Base-by-base conservation (phyloP, 2,888 invertebrate species). In the Nasonia oneida region DNA sequence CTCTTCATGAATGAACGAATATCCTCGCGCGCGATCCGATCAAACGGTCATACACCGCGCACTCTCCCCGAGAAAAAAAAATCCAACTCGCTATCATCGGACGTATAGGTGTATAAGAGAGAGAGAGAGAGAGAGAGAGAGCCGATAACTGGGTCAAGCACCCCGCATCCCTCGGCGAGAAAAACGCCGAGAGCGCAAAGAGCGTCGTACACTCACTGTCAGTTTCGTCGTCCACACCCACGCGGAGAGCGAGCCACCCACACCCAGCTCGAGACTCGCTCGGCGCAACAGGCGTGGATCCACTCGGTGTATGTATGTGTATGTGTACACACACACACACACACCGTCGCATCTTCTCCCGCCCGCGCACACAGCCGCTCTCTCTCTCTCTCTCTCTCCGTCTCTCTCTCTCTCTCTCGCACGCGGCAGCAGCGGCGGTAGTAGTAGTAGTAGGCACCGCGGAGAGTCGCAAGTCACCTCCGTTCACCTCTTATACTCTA, bases 381-480 rank as follows among this genome's bases (percentile, higher is more conserved):
- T n/a, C 67, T 15, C 78, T 85, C 73, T 47, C 78, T 47, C 80
- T 79, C 67, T 29, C 53, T 78, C 67, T 81, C 78, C 67, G 53
- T 15, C 78, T 85, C 73, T 47, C 78, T 47, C 80, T 79, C 67
- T 15, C 78, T 85, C 73, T 47, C 78, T 33, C 47, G 15, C 67
- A 23, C 61, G 80, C 80, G 70, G n/a, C 39, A 47, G 12, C 18
- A 8, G 76, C 71, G 61, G 78, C 39, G 6, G 83, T 18, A 47
- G 74, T 47, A n/a, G 85, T 79, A 67, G 83, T 82, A 75, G 78
- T 78, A 73, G 76, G 42, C 79, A 71, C 81, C 75, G 84, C 73
- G 83, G 89, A 89, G 89, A 90, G 91, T 91, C 91, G 91, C 91
- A 91, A 92, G 92, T 92, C 92, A 91, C 91, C 92, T 91, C 91